Evolutionary conservation across 2,113 vertebrate genomes (phyloP).

Genomic region (Nothocercus julius): DNA sequence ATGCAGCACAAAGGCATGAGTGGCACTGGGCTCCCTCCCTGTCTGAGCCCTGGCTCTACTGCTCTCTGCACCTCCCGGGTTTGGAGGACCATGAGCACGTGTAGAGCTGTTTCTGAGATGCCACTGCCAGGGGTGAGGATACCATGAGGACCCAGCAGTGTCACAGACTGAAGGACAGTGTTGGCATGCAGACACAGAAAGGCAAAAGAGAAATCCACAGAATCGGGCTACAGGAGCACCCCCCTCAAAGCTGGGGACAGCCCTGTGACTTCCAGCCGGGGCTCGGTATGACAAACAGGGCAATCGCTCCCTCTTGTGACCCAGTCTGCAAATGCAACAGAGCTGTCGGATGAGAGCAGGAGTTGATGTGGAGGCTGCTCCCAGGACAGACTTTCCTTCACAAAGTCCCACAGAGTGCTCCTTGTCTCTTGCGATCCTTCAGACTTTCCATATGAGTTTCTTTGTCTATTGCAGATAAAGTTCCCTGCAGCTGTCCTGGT

Average conservation of each 20-base stretch:
- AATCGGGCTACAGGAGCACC: accelerated
- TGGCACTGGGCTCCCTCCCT: background rate
- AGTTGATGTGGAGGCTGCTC: accelerated
- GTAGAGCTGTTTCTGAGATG: background rate
- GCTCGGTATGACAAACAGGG: background rate
- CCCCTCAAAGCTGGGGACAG: accelerated
- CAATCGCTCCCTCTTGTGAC: slow-evolving; percentile 65
- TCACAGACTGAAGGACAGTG: background rate
- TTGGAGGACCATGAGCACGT: background rate
- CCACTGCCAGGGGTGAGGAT: background rate
- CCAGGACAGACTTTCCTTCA: accelerated
- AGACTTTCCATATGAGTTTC: background rate
- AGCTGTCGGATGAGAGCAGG: accelerated
- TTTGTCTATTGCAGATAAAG: background rate
- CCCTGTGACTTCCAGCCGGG: accelerated
- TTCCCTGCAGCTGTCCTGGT: background rate
- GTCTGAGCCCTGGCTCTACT: background rate
- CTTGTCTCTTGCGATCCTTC: background rate
- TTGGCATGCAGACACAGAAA: accelerated
- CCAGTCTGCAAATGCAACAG: background rate
- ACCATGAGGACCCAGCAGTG: background rate
- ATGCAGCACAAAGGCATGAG: accelerated
- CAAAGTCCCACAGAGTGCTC: accelerated
- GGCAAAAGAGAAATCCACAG: background rate
- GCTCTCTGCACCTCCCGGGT: background rate